These are phyloP conservation scores for Podarcis lilfordi DNA, from an alignment of 2,797 vertebrate genomes.

Conservation along the genomic window DNA sequence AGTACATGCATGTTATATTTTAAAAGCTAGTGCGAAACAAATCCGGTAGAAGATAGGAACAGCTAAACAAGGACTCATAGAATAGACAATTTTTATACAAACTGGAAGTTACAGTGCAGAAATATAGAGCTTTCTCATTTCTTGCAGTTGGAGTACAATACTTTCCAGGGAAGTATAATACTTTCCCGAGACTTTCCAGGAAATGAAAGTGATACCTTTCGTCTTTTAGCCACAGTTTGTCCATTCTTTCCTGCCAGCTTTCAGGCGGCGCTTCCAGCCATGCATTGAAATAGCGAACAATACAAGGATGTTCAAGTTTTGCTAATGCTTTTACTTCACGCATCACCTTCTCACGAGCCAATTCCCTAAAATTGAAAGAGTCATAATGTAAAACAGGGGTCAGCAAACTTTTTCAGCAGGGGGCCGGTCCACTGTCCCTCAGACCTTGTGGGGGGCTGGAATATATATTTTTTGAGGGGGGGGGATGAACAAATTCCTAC, in stretches of 20 bases:
- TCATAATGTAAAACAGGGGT: background rate
- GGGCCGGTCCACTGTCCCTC: too few species aligned
- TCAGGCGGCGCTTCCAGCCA: slow-evolving; percentile 97
- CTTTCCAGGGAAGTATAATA: background rate
- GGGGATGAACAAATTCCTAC: too few species aligned
- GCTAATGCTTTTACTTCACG: slow-evolving; percentile 96
- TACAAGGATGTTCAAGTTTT: slow-evolving; percentile 96
- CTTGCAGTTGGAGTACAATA: background rate
- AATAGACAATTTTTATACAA: background rate
- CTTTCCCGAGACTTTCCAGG: background rate
- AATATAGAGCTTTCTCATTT: background rate
- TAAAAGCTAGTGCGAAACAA: background rate
- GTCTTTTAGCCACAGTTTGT: slow-evolving; percentile 94
- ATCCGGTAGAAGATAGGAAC: background rate
- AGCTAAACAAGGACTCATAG: background rate
- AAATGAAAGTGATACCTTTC: slow-evolving; percentile 79
- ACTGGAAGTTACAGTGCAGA: background rate
- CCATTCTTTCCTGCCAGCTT: slow-evolving; percentile 98
- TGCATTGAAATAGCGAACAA: slow-evolving; percentile 98
- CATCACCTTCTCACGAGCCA: slow-evolving; percentile 98
- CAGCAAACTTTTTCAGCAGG: too few species aligned
- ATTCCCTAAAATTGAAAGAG: slow-evolving; percentile 78
- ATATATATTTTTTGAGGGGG: too few species aligned
- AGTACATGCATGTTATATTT: too few species aligned
- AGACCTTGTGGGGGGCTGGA: too few species aligned